Base-by-base conservation (phyloP, 2,797 vertebrate species). In the Nannoperca australis region DNA sequence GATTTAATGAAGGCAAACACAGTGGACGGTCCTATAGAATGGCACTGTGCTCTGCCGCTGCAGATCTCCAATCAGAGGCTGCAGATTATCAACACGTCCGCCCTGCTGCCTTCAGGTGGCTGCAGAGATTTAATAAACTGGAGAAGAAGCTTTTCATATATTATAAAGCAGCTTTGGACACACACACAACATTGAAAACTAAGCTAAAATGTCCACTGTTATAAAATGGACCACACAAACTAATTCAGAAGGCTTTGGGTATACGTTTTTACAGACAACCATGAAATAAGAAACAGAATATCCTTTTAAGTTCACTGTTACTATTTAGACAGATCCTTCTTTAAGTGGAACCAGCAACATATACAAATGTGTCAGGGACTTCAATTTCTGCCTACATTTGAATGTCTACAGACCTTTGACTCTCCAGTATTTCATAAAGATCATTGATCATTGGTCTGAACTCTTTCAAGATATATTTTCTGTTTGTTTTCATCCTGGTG, bases 1-100 rank as follows among this genome's bases (percentile, higher is more conserved):
- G 40, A 32, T 72, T 44, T 62, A n/a, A 45, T 73, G 20, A 63
- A 45, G 27, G 49, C 45, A 54, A 62, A 63, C 49, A 54, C 32
- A 60, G 22, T 27, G 32, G 56, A 61, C 22, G 2, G 34, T 15
- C 7, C 5, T n/a, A 36, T 27, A 6, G 40, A n/a, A 71, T 61
- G 45, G 36, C 4, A 6, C 11, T 51, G 55, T 2, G 15, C 68
- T 38, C 20, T 40, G 32, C 20, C 27, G 32, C 55, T 3, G 53
- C 40, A 69, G 18, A 38, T 61, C 22, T 60, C 45, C 61, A 61
- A 30, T 61, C 36, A 62, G 36, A 53, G 17, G 24, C 56, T 20
- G 24, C 22, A 61, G 22, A 42, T 71, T 51, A 51, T 27, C 34
- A 51, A 10, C 17, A 30, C 15, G 7, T 22, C 49, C 34, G 30